Conservation (phyloP, 2,888 invertebrate genomes). For the Xestia c-nigrum region DNA sequence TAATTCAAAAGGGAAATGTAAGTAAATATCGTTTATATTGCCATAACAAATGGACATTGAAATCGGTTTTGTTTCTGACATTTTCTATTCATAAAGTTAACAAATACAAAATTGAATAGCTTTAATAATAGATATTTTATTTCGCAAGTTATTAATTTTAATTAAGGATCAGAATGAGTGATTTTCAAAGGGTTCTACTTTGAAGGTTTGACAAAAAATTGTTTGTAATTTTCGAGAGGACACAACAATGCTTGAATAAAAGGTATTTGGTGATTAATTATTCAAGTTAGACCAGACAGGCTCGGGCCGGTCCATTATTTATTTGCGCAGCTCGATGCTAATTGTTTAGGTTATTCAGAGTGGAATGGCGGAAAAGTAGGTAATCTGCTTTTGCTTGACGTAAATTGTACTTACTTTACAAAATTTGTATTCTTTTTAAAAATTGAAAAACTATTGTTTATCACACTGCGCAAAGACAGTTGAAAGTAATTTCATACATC, state of each 20-base stretch:
- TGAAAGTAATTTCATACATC: neutral
- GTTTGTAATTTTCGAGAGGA: slow-evolving; percentile 57
- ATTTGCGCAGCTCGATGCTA: slow-evolving; percentile 50
- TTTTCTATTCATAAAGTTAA: slow-evolving; percentile 53
- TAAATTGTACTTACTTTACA: neutral
- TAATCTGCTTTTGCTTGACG: slow-evolving; percentile 25
- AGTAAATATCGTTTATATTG: slow-evolving; percentile 73
- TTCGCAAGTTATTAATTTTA: slow-evolving; percentile 67
- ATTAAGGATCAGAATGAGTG: slow-evolving; percentile 57
- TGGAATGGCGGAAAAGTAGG: slow-evolving; percentile 29
- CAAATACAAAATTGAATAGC: slow-evolving; percentile 37
- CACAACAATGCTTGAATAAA: slow-evolving; percentile 54
- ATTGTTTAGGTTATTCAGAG: slow-evolving; percentile 55
- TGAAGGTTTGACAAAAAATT: slow-evolving; percentile 55
- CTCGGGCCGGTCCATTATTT: slow-evolving; percentile 54
- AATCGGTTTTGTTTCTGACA: slow-evolving; percentile 65
- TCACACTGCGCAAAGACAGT: neutral
- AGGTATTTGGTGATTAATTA: slow-evolving; percentile 63
- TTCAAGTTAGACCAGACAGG: slow-evolving; percentile 54
- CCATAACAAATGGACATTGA: slow-evolving; percentile 68
- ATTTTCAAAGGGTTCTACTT: slow-evolving; percentile 58
- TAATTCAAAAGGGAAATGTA: slow-evolving; percentile 77
- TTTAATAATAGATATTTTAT: slow-evolving; percentile 59
- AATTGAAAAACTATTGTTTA: neutral
- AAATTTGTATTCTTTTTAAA: neutral